phyloP scores from a whole-genome alignment of 2,888 invertebrate genomes.

The Morinoia aosen region DNA sequence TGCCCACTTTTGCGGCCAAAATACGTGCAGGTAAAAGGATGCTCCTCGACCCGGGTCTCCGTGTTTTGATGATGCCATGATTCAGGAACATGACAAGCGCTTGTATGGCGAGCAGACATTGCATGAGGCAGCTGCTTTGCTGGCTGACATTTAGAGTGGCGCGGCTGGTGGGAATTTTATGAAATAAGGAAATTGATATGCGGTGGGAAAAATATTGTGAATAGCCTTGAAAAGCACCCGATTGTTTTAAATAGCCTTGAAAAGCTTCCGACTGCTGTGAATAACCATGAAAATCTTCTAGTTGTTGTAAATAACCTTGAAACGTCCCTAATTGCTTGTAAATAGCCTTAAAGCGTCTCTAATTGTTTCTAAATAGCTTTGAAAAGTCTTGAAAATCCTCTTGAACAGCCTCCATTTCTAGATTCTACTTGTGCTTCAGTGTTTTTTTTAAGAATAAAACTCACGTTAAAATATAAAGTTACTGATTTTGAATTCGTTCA shows the following conservation, averaged over 20 bases:
- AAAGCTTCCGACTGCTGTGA: too few species aligned
- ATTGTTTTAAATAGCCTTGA: too few species aligned
- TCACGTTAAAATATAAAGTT: background rate
- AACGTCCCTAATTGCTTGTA: too few species aligned
- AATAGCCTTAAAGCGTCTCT: too few species aligned
- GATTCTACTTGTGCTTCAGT: too few species aligned
- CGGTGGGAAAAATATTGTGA: background rate
- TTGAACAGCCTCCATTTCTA: too few species aligned
- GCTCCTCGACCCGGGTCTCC: background rate
- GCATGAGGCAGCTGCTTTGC: background rate
- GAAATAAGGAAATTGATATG: background rate
- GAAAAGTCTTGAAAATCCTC: too few species aligned
- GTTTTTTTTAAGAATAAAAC: too few species aligned
- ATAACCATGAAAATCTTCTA: too few species aligned
- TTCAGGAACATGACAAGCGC: background rate
- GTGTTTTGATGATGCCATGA: background rate
- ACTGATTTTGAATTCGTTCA: background rate
- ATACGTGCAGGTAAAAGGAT: background rate
- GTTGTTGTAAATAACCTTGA: too few species aligned
- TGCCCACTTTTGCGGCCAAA: background rate
- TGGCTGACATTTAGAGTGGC: background rate
- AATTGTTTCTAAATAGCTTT: too few species aligned
- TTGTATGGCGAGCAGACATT: background rate
- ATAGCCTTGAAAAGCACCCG: too few species aligned
- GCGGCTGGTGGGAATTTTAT: background rate